Percentiles rank a stretch among this genome's conserved stretches.
Conservation (phyloP, 1,140 invertebrate species). For the Megathymus violae region DNA sequence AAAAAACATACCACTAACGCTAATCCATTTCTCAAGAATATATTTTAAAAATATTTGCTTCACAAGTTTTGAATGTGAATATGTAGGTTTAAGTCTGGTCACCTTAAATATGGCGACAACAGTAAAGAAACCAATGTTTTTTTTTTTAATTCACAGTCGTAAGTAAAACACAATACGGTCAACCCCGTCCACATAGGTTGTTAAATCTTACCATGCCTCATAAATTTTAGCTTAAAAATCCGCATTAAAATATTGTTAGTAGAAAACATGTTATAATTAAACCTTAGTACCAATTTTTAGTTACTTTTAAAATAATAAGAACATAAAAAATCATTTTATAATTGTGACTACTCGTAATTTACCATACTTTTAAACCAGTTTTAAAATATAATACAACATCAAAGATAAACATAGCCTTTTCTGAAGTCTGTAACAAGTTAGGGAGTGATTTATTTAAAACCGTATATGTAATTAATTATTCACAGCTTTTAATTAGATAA, state of each 20-base stretch:
- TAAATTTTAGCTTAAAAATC: slow-evolving; percentile 38
- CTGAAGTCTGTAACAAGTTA: no score
- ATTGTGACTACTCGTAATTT: not conserved
- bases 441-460: no score
- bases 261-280: slow-evolving; percentile 18
- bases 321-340: slow-evolving; percentile 1
- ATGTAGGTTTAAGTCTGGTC: slow-evolving; percentile 68
- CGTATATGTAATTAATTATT: no score
- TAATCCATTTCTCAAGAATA: slow-evolving; percentile 29
- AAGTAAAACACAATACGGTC: slow-evolving; percentile 27
- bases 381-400: no score
- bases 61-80: slow-evolving; percentile 41
- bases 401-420: no score
- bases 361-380: not conserved
- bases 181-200: slow-evolving; percentile 77
- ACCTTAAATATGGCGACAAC: slow-evolving; percentile 75
- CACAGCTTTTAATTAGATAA: no score
- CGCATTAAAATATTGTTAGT: slow-evolving; percentile 9
- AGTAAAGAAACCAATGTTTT: slow-evolving; percentile 57
- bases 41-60: slow-evolving; percentile 29
- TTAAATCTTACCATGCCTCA: slow-evolving; percentile 68
- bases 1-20: slow-evolving; percentile 40
- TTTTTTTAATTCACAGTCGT: slow-evolving; percentile 41
- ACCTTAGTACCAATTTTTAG: slow-evolving; percentile 1
- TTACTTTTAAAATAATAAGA: not conserved